Conservation (phyloP, 2,888 invertebrate species). For the Fragum fragum region DNA sequence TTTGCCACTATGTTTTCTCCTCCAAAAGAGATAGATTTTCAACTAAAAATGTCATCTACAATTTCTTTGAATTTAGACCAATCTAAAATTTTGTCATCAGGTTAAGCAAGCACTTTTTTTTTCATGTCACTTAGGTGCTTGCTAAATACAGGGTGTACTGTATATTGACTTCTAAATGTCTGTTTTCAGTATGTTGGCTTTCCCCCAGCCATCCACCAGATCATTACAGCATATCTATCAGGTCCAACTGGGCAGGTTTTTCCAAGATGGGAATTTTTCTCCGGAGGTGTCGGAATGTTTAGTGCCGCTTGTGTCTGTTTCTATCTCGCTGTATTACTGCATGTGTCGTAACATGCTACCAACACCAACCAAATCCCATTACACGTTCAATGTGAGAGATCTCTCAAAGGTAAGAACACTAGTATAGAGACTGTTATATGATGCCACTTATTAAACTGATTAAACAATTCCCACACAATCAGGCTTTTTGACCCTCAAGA, state of each 20-base stretch:
- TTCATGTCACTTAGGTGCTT: too few species aligned
- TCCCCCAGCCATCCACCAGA: conserved; percentile 86
- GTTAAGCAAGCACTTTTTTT: too few species aligned
- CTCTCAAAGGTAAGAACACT: conserved; percentile 82
- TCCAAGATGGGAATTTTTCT: conserved; percentile 85
- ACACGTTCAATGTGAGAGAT: conserved; percentile 86
- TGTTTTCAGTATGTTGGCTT: conserved; percentile 83
- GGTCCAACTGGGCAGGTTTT: conserved; percentile 86
- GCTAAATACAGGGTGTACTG: too few species aligned
- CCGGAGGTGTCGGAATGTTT: conserved; percentile 85
- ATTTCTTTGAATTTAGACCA: too few species aligned
- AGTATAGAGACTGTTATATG: too few species aligned
- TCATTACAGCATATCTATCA: conserved; percentile 87
- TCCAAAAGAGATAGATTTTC: too few species aligned
- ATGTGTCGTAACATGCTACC: conserved; percentile 85
- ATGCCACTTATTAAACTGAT: too few species aligned
- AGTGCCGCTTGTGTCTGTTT: conserved; percentile 84
- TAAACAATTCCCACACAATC: too few species aligned
- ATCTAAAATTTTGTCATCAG: too few species aligned
- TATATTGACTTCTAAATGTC: neutral
- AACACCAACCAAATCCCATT: conserved; percentile 86
- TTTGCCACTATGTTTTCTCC: too few species aligned
- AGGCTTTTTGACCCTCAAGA: too few species aligned
- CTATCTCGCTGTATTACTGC: conserved; percentile 85
- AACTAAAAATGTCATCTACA: too few species aligned